Percentiles rank a stretch among this genome's conserved stretches.
These are phyloP conservation scores for Coracias cyanogaster DNA, from an alignment of 2,797 vertebrate species.

Conservation along the genomic window DNA sequence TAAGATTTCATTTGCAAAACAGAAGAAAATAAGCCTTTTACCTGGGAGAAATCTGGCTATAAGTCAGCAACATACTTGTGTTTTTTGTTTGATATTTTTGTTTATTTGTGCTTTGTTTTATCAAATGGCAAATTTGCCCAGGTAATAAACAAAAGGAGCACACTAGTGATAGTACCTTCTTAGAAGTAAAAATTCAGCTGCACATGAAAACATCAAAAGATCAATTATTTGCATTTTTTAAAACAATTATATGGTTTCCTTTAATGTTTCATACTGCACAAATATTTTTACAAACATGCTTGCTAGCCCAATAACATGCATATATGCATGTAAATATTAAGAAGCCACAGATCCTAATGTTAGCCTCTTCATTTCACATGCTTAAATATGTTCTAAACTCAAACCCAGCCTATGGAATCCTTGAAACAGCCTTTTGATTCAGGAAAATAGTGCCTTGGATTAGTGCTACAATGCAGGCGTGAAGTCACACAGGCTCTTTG, in stretches of 20 bases:
- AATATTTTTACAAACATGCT: background rate
- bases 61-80: background rate
- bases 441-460: background rate
- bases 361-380: background rate
- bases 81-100: background rate
- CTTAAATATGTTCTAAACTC: background rate
- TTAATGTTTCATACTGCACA: background rate
- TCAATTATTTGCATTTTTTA: background rate
- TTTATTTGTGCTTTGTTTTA: constrained; percentile 19
- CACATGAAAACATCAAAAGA: background rate
- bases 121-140: constrained; percentile 49
- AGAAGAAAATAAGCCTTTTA: constrained; percentile 56
- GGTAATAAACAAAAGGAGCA: constrained; percentile 23
- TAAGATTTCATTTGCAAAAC: constrained; percentile 67
- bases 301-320: background rate
- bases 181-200: constrained; percentile 7
- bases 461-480: background rate
- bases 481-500: background rate
- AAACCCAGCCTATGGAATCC: background rate
- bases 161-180: background rate
- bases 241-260: background rate
- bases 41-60: constrained; percentile 1
- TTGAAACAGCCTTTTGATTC: background rate
- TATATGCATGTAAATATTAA: background rate
- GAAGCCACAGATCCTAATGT: background rate